Base-by-base conservation (phyloP, 2,797 vertebrate genomes). In the Chaenodraco wilsoni region DNA sequence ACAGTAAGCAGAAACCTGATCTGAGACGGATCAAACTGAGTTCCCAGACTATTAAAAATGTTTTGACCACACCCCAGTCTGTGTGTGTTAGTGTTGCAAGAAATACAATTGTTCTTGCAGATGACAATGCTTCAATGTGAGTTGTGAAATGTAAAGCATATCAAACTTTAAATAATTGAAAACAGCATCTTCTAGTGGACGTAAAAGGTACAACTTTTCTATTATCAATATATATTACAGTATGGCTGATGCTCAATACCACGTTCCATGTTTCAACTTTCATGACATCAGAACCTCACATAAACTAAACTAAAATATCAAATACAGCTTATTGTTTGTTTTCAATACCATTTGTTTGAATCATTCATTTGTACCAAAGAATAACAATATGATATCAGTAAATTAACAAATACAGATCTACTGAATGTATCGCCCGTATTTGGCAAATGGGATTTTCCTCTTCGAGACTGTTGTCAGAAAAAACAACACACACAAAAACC, bases 151-250 rank as follows among this genome's bases (percentile, higher is more conserved):
- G 10, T 14, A 12, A 37, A 37, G 33, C 13, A 14, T 11, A 44
- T 44, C 10, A 3, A 44, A 37, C 33, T 9, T 2, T 37, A 37
- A 51, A 33, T 4, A 67, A 41, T 14, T 48, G 46, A 63, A 66
- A 79, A 79, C 72, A 77, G 73, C 69, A 44, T 8, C 71, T 40
- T 76, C 84, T 79, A 78, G 73, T 77, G 84, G 78, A 61, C 4
- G 1, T 3, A 65, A 49, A 40, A 27, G 51, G 14, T 81, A 82
- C 27, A 72, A 56, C 1, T 4, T 62, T 49, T 56, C 2, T 1
- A 54, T 2, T 58, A 27, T 27, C 2, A 17, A 6, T 9, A 37
- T 9, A 37, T n/a, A 9, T 19, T 33, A 33, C 11, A 46, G 23
- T 12, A 16, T 2, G 7, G 13, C 56, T 58, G 37, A 11, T 41